A percentile compares a stretch with the other conserved stretches of the same genome.
Conservation (phyloP, 2,797 vertebrate species). For the Darevskia nairensis region DNA sequence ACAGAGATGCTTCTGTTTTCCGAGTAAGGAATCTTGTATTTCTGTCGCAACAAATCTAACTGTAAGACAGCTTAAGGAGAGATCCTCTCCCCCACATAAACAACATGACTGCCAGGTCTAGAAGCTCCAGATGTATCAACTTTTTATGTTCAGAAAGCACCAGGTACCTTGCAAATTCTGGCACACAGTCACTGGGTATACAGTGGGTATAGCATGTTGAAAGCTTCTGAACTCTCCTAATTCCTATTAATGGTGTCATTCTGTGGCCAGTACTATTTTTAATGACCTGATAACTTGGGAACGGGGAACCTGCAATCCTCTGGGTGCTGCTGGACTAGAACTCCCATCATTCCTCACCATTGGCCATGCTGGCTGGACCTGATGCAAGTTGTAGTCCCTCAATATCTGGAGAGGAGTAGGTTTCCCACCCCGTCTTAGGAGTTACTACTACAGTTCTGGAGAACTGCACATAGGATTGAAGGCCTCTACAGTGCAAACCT, state of each 20-base stretch:
- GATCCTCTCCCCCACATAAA: not conserved
- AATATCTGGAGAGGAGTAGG: too few relatives aligned
- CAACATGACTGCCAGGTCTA: not conserved
- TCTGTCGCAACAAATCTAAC: not conserved
- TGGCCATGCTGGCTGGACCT: too few relatives aligned
- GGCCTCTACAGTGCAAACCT: not conserved
- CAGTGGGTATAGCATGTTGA: not conserved
- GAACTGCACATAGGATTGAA: not conserved
- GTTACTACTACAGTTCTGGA: not conserved
- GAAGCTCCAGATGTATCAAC: not conserved
- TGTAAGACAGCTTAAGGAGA: not conserved
- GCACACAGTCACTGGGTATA: not conserved
- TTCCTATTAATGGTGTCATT: not conserved
- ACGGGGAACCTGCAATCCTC: too few relatives aligned
- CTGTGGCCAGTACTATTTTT: too few relatives aligned
- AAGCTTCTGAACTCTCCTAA: not conserved
- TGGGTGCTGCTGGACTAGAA: too few relatives aligned
- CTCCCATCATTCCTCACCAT: too few relatives aligned
- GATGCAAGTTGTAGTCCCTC: too few relatives aligned
- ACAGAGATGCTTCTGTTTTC: constrained; percentile 16
- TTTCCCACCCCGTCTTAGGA: not conserved
- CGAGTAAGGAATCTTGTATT: not conserved
- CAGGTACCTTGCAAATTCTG: not conserved
- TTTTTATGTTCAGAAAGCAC: not conserved
- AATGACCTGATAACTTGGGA: not conserved